Conservation (phyloP, 2,113 vertebrate genomes). For the Lipophrys pholis region DNA sequence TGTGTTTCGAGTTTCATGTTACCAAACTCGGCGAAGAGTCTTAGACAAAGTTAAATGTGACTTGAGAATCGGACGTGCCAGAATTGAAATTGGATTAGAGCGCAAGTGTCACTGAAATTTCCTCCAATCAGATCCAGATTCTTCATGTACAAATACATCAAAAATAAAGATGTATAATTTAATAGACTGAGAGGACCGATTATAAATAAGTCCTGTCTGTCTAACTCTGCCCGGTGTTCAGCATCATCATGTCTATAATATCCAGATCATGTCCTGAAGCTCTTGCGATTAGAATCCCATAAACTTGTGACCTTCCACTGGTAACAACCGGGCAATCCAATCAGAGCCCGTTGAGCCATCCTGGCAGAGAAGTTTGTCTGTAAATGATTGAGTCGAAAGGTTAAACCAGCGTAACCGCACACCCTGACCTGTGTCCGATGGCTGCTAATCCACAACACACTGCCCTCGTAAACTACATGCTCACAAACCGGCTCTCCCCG, state of each 20-base stretch:
- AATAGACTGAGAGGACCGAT: too few species aligned
- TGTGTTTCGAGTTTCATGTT: too few species aligned
- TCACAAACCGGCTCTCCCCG: not conserved
- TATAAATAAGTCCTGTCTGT: not conserved
- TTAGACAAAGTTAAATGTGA: not conserved
- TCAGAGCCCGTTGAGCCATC: constrained; percentile 32
- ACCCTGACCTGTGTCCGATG: constrained; percentile 25
- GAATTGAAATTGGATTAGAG: constrained; percentile 24
- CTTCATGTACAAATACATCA: not conserved
- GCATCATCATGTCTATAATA: not conserved
- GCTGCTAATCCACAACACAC: constrained; percentile 34
- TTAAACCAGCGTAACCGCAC: constrained; percentile 44
- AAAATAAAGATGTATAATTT: not conserved
- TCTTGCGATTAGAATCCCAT: constrained; percentile 29
- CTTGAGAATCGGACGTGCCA: not conserved
- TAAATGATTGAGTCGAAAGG: constrained; percentile 58
- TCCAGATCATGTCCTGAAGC: constrained; percentile 14
- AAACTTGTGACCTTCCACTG: constrained; percentile 34
- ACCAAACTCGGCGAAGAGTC: too few species aligned
- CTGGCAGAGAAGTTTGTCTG: constrained; percentile 37
- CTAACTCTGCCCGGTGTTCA: not conserved
- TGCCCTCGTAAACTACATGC: not conserved
- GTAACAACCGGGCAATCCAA: constrained; percentile 32
- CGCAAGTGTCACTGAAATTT: not conserved
- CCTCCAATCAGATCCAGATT: not conserved